Evolutionary conservation across 1,140 invertebrate species (phyloP).

Genomic region (Zeugodacus cucurbitae): DNA sequence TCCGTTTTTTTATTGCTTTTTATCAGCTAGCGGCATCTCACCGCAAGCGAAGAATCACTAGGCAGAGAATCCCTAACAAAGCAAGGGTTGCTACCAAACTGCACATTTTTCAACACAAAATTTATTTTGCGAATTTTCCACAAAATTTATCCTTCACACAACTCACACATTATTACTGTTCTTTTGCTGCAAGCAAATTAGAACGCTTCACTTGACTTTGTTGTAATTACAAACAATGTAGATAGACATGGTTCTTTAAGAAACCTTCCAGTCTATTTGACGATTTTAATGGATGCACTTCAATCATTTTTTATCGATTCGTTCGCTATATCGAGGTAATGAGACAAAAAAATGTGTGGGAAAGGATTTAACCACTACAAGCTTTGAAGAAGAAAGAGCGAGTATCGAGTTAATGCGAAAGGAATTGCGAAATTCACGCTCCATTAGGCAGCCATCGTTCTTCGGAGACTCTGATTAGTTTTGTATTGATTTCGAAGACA

Average conservation of each 20-base stretch:
- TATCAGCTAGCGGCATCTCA: background rate
- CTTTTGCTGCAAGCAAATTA: constrained; percentile 21
- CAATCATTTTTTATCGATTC: background rate
- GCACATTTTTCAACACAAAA: background rate
- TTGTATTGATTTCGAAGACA: background rate
- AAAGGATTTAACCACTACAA: constrained; percentile 26
- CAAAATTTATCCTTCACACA: background rate
- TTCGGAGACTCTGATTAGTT: background rate
- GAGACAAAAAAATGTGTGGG: background rate
- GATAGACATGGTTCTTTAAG: background rate
- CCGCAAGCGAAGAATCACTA: background rate
- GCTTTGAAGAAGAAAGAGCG: background rate
- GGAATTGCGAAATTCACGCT: constrained; percentile 15
- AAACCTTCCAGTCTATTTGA: background rate
- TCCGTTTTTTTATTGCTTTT: background rate
- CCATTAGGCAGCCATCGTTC: background rate
- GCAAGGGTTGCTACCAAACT: background rate
- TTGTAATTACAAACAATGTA: background rate
- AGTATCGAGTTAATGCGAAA: background rate
- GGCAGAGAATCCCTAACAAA: background rate
- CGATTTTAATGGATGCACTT: background rate
- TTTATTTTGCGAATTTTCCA: background rate
- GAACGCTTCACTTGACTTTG: constrained; percentile 32
- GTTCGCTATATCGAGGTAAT: background rate
- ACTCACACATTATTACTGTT: background rate